phyloP scores from a whole-genome alignment of 2,113 vertebrate species.

The Syrrhaptes paradoxus region DNA sequence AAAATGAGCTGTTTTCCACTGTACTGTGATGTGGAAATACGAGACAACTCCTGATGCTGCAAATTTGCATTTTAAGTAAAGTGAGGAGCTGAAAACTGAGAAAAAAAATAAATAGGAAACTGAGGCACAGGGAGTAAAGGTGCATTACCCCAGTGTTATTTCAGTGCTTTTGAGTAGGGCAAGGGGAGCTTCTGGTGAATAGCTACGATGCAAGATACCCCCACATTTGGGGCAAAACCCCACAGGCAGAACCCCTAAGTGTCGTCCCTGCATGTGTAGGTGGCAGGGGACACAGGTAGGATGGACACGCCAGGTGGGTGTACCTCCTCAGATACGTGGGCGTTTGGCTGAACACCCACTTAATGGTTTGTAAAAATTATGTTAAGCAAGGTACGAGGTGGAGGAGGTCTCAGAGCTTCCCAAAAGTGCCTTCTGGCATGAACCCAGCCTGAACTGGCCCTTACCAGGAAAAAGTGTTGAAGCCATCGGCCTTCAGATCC shows the following conservation, averaged over 20 bases:
- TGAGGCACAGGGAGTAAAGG: background rate
- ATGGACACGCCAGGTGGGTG: too few species aligned
- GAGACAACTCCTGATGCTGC: background rate
- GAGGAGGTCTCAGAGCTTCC: background rate
- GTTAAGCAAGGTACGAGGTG: background rate
- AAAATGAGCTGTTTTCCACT: background rate
- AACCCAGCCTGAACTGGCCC: background rate
- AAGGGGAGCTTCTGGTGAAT: background rate
- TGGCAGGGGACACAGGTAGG: background rate
- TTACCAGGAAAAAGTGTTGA: background rate
- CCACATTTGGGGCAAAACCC: background rate
- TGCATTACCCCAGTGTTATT: background rate
- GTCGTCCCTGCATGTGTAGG: background rate
- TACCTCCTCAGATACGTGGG: too few species aligned
- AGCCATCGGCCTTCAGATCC: background rate
- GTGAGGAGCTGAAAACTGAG: background rate
- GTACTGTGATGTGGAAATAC: background rate
- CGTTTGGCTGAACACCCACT: fast-evolving
- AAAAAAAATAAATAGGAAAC: background rate
- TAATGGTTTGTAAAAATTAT: background rate
- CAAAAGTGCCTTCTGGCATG: background rate
- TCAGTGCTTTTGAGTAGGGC: fast-evolving
- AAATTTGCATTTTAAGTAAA: background rate
- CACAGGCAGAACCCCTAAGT: background rate
- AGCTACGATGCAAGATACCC: background rate